Conservation (phyloP, 2,888 invertebrate species). For the Agapostemon virescens region DNA sequence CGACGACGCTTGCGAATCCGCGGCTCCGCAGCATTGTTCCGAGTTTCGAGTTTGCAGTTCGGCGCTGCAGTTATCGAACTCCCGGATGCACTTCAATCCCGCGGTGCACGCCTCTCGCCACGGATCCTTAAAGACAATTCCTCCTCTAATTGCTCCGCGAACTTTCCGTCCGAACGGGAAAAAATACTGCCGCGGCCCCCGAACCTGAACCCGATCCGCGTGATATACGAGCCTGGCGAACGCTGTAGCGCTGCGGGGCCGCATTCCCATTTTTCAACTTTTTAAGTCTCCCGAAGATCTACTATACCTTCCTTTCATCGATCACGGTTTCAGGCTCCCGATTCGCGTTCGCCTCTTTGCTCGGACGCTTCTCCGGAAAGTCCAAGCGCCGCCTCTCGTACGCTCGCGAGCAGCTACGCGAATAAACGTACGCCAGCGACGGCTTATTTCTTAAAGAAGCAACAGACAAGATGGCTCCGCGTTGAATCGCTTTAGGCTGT, state of each 20-base stretch:
- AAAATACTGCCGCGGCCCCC: neutral
- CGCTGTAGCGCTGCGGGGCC: neutral
- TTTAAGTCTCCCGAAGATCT: neutral
- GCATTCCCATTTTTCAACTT: neutral
- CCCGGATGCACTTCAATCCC: conserved; percentile 19
- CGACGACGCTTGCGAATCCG: conserved; percentile 30
- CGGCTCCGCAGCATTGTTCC: conserved; percentile 54
- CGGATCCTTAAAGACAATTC: conserved; percentile 37
- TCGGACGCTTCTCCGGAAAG: neutral
- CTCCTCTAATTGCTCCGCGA: conserved; percentile 27
- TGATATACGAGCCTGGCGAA: neutral
- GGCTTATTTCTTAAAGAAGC: too few relatives aligned
- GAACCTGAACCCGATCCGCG: neutral
- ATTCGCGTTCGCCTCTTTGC: neutral
- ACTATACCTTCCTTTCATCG: neutral
- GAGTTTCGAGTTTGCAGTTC: conserved; percentile 57
- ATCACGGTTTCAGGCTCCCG: neutral
- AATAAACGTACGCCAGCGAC: too few relatives aligned
- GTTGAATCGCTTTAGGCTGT: too few relatives aligned
- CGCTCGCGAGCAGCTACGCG: too few relatives aligned
- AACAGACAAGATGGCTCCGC: too few relatives aligned
- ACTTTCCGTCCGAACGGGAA: neutral
- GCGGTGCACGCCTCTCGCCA: conserved; percentile 13
- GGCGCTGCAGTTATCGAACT: conserved; percentile 43
- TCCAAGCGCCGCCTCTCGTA: too few relatives aligned